Base-by-base conservation (phyloP, 1,140 invertebrate species). In the Drosophila ficusphila region DNA sequence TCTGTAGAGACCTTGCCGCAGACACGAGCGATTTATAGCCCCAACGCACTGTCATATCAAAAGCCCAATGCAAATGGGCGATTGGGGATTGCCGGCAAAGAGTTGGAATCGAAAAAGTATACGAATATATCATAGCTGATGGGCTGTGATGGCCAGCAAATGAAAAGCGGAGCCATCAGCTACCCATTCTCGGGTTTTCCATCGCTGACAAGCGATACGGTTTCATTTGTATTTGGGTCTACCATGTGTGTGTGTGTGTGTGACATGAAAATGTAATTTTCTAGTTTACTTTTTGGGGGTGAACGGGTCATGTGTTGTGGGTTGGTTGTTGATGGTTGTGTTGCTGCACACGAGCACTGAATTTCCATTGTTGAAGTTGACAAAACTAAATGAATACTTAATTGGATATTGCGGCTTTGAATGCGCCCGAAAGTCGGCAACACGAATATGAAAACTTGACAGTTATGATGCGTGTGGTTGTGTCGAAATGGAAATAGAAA, bases 301-400 rank as follows among this genome's bases (percentile, higher is more conserved):
- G 39, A 33, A 31, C 3, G 36, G 42, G 42, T 65, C 36, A 49
- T 69, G 27, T 34, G 64, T 44, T 34, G 33, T 60, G 53, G 19
- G 12, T 46, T 48, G 19, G 12, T 46, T 48, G 61, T 47, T 21
- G 12, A 38, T 7, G 33, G 18, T 29, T 34, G 42, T 51, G 23
- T 65, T 53, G 47, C 9, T 44, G 31, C 44, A 49, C 42, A 51
- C 25, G 38, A 65, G 58, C 58, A 34, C 62, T 76, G 72, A 71
- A 71, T 72, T 69, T 49, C 49, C 51, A 69, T 71, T 53, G 57
- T 65, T 71, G 57, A 51, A 81, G 72, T 81, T 76, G 79, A 85
- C 79, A 83, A 75, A 85, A 85, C 79, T 64, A 83, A 83, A 83
- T 83, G 79, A 83, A 83, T 83, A 83, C 75, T 72, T 79, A 83